Evolutionary conservation across 2,113 vertebrate species (phyloP), one percentile per base, ranked within the genome.

Genomic region (Heterocephalus glaber): DNA sequence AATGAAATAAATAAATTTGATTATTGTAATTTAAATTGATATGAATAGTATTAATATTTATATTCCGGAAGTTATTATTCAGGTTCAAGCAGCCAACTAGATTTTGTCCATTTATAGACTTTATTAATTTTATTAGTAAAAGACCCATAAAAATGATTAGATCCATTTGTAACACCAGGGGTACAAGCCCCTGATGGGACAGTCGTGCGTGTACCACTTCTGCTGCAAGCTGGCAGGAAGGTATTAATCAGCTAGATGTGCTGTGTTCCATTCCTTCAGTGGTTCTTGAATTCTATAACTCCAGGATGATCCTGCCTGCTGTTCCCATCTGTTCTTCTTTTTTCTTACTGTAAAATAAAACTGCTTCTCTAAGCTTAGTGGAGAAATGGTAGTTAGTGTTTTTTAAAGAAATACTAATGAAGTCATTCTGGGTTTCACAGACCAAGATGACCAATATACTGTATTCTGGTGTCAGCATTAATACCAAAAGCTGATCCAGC

Each of bases 371-470:
- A 38, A 80, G 44, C 33, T 81, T 76, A 58, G 33, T 94, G 76
- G 60, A 76, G 68, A 95, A 79, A 90, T 81, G 47, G 28, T 65
- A 72, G 13, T 94, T 65, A 72, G 13, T 94, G 20, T 49, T 92
- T 85, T 26, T 93, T 44, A 86, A 49, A 89, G 68, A 95, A 76
- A 14, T 79, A 79, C 38, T 47, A 83, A 5, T 79, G 72, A 94
- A 88, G 28, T 2, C 4, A 54, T 85, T 16, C 20, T 28, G 65
- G 49, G 54, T 91, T 94, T 86, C 66, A 72, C n/a, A 94, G 68
- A 76, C 9, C 28, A 68, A 72, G 14, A 11, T 89, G 89, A 85
- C n/a, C 52, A 16, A 58, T 8, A 30, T 80, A 38, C 28, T 52
- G 12, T 65, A 61, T 35, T 79, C 12, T 60, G 10, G 20, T 93